Evolutionary conservation across 2,888 invertebrate genomes (phyloP).

Genomic region (Hetaerina titia): DNA sequence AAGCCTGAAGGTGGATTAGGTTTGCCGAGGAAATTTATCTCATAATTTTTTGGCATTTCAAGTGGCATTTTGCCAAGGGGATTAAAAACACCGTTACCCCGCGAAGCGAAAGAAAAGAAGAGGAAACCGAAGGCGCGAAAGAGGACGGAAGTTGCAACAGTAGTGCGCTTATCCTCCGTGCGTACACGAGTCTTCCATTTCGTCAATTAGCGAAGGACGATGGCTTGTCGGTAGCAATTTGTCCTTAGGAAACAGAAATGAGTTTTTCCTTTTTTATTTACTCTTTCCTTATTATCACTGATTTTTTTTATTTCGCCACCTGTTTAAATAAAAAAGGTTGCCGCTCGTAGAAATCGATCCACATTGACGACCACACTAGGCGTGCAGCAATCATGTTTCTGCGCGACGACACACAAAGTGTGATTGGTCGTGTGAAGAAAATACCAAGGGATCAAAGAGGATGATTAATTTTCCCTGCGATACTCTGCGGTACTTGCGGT

Average conservation of each 20-base stretch:
- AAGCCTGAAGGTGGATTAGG: neutral
- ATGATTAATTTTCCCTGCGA: too few relatives aligned
- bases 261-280: neutral
- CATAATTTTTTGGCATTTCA: neutral
- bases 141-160: neutral
- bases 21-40: neutral
- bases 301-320: too few relatives aligned
- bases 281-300: neutral
- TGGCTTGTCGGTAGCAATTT: neutral
- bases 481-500: too few relatives aligned
- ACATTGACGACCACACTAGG: too few relatives aligned
- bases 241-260: neutral
- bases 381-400: too few relatives aligned
- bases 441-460: too few relatives aligned
- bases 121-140: neutral
- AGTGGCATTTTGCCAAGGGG: neutral
- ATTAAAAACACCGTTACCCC: neutral
- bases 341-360: too few relatives aligned
- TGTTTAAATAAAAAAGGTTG: too few relatives aligned
- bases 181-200: neutral
- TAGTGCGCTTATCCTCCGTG: neutral
- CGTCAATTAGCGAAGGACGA: neutral
- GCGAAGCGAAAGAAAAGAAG: neutral
- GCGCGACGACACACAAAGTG: too few relatives aligned
- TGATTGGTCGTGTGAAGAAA: too few relatives aligned